Evolutionary conservation across 2,888 invertebrate genomes (phyloP).

Genomic region (Drymonia ruficornis): DNA sequence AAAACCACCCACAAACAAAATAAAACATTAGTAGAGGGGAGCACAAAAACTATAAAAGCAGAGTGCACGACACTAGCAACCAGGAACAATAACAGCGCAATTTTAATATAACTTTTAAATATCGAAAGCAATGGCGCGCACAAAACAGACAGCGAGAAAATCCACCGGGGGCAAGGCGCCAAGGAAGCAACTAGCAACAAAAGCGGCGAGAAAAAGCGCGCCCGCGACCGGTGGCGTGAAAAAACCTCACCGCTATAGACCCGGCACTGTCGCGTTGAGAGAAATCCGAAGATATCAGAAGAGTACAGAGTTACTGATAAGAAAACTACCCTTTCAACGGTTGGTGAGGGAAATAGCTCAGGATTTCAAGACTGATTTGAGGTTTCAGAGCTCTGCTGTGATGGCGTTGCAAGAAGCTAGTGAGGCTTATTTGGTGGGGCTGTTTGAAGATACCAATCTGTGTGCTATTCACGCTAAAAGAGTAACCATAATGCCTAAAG

Average conservation of each 20-base stretch:
- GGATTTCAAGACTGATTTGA: slow-evolving; percentile 89
- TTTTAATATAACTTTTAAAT: too few species aligned
- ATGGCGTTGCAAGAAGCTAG: slow-evolving; percentile 87
- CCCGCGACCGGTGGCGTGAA: slow-evolving; percentile 90
- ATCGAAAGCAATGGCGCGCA: slow-evolving; percentile 87
- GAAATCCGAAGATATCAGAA: slow-evolving; percentile 91
- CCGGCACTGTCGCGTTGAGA: slow-evolving; percentile 88
- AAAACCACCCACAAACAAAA: too few species aligned
- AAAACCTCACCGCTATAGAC: slow-evolving; percentile 89
- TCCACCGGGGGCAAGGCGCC: slow-evolving; percentile 91
- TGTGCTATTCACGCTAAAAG: slow-evolving; percentile 89
- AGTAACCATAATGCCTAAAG: slow-evolving; percentile 75
- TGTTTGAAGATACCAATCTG: slow-evolving; percentile 91
- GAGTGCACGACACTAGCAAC: too few species aligned
- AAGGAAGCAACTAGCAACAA: slow-evolving; percentile 88
- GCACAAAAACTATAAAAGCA: too few species aligned
- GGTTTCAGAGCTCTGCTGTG: slow-evolving; percentile 89
- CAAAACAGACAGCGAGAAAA: slow-evolving; percentile 90
- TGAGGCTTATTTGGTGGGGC: slow-evolving; percentile 87
- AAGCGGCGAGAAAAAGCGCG: slow-evolving; percentile 89
- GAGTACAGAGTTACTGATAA: slow-evolving; percentile 88
- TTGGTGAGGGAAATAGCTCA: slow-evolving; percentile 90
- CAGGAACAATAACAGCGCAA: too few species aligned
- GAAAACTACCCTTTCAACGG: slow-evolving; percentile 90
- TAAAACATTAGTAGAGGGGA: too few species aligned